Conservation (phyloP, 2,888 invertebrate species). For the Sialis fuliginosa region DNA sequence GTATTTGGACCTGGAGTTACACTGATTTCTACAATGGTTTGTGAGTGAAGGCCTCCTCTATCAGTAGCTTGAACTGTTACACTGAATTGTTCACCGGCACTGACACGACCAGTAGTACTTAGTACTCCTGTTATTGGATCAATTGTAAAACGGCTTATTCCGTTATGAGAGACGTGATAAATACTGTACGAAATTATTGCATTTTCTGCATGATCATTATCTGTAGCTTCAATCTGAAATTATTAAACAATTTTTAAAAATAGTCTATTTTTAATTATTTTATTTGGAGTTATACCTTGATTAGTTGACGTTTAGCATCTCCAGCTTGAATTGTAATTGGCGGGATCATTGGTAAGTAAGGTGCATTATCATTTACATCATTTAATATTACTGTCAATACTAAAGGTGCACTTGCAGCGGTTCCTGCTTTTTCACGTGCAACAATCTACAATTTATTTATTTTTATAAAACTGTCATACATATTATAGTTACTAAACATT, state of each 20-base stretch:
- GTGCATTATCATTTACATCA: constrained; percentile 79
- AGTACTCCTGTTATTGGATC: constrained; percentile 56
- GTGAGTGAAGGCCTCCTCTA: constrained; percentile 59
- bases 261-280: neutral
- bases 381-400: constrained; percentile 57
- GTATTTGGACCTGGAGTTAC: constrained; percentile 71
- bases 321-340: constrained; percentile 68
- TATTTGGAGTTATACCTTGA: constrained; percentile 34
- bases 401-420: constrained; percentile 67
- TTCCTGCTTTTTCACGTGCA: constrained; percentile 60
- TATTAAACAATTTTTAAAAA: neutral
- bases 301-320: constrained; percentile 45
- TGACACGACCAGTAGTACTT: constrained; percentile 61
- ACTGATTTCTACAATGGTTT: constrained; percentile 71
- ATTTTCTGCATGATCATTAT: constrained; percentile 74
- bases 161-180: constrained; percentile 82
- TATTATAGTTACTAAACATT: too few species aligned
- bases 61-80: constrained; percentile 73
- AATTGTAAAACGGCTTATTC: constrained; percentile 69
- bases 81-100: constrained; percentile 78
- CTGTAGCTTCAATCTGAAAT: constrained; percentile 54
- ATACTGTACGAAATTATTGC: constrained; percentile 69
- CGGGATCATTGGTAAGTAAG: constrained; percentile 59
- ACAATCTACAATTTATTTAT: constrained; percentile 37
- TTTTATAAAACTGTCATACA: neutral